A percentile compares a stretch with the other conserved stretches of the same genome.
phyloP scores from a whole-genome alignment of 1,140 invertebrate genomes.

The Trinorchestia longiramus region DNA sequence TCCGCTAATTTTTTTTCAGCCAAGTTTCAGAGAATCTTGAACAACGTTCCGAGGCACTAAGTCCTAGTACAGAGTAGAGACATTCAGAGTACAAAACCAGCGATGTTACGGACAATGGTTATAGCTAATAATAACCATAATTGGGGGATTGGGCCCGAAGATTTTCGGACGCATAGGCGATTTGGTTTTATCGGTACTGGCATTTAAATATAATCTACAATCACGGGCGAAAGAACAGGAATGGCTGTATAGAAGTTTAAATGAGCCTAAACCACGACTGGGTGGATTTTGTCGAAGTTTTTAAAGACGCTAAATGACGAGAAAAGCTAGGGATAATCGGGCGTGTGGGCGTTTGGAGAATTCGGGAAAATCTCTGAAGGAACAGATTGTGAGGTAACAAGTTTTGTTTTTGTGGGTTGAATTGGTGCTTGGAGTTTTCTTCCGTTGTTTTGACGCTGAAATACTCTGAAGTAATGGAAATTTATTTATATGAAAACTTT shows the following conservation, averaged over 20 bases:
- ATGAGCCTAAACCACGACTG: neutral
- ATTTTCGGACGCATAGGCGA: slow-evolving; percentile 14
- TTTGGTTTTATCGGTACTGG: slow-evolving; percentile 23
- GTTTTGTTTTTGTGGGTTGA: neutral
- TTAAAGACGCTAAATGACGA: slow-evolving; percentile 23
- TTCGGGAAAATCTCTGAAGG: neutral
- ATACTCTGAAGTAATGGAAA: neutral
- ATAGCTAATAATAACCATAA: slow-evolving; percentile 43
- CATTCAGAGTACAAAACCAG: neutral
- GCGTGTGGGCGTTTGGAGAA: slow-evolving; percentile 7
- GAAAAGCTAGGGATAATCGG: slow-evolving; percentile 41
- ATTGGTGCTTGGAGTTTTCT: neutral
- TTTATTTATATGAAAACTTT: neutral
- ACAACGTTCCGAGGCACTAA: neutral
- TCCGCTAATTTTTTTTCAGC: neutral
- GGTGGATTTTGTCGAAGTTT: slow-evolving; percentile 34
- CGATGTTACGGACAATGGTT: slow-evolving; percentile 42
- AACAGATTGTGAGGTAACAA: neutral
- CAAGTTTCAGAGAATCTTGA: neutral
- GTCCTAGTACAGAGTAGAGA: neutral
- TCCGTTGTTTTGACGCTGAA: neutral
- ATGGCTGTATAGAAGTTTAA: slow-evolving; percentile 48
- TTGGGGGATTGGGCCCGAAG: slow-evolving; percentile 19
- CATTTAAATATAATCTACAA: slow-evolving; percentile 55
- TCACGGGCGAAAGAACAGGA: neutral